Percentiles rank a stretch among this genome's conserved stretches.
These are phyloP conservation scores for Okamejei kenojei DNA, from an alignment of 2,797 vertebrate species.

Conservation along the genomic window DNA sequence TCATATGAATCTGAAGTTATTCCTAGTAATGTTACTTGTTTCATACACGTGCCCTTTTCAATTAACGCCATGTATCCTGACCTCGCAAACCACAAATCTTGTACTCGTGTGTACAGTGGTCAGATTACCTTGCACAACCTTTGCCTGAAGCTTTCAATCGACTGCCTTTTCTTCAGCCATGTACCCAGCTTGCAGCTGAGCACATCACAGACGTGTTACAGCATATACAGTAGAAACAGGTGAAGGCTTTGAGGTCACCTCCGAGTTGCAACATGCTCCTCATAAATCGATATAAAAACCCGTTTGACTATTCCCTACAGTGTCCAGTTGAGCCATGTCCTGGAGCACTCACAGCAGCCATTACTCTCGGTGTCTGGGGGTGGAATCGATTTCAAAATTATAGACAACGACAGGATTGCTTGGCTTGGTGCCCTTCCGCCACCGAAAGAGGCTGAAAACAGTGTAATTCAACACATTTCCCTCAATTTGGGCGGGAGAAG, in stretches of 20 bases:
- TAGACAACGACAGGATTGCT: constrained; percentile 47
- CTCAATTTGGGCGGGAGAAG: constrained; percentile 42
- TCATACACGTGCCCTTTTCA: background rate
- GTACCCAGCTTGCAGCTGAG: constrained; percentile 45
- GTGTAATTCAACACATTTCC: constrained; percentile 46
- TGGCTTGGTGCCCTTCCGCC: constrained; percentile 50
- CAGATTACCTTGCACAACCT: constrained; percentile 8
- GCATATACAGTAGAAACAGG: constrained; percentile 39
- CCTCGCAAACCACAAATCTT: background rate
- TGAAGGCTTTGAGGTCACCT: constrained; percentile 45
- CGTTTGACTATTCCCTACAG: constrained; percentile 48
- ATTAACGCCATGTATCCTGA: constrained; percentile 9
- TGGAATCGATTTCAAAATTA: constrained; percentile 51
- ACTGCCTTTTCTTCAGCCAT: constrained; percentile 41
- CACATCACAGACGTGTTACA: constrained; percentile 41
- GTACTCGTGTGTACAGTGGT: background rate
- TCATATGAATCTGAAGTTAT: constrained; percentile 24
- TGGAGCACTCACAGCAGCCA: constrained; percentile 47
- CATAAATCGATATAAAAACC: constrained; percentile 46
- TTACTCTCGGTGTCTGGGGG: constrained; percentile 48
- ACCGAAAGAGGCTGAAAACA: constrained; percentile 45
- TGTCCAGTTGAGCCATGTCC: constrained; percentile 47
- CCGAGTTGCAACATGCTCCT: constrained; percentile 42
- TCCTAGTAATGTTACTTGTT: background rate
- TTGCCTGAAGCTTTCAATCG: constrained; percentile 40